Evolutionary conservation across 1,140 invertebrate genomes (phyloP).

Genomic region (Dreissena polymorpha): DNA sequence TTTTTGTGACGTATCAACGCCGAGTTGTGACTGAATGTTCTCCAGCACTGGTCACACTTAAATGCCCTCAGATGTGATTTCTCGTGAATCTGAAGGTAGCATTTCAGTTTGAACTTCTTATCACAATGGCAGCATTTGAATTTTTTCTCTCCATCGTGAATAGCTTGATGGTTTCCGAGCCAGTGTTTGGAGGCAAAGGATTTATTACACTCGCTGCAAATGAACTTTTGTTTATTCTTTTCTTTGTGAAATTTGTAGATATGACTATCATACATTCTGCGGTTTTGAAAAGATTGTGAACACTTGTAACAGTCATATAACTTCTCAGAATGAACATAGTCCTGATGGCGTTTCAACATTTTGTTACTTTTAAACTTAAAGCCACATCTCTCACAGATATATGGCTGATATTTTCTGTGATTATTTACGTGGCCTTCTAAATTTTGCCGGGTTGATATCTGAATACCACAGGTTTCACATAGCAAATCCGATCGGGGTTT

Average conservation of each 20-base stretch:
- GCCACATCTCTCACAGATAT: slow-evolving; percentile 39
- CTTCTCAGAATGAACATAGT: no score
- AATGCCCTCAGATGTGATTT: not conserved
- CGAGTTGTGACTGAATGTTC: not conserved
- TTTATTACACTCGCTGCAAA: slow-evolving; percentile 7
- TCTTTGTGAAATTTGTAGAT: no score
- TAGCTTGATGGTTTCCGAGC: no score
- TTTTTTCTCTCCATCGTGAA: not conserved
- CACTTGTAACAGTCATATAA: no score
- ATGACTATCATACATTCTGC: no score
- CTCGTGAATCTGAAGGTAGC: not conserved
- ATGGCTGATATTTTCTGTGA: slow-evolving; percentile 10
- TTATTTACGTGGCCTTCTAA: slow-evolving; percentile 31
- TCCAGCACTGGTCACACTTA: slow-evolving; percentile 14
- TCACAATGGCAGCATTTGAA: slow-evolving; percentile 1
- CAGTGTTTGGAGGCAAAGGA: not conserved
- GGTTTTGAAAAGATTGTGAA: no score
- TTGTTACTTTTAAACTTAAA: not conserved
- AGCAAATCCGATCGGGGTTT: not conserved
- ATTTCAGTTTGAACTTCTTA: slow-evolving; percentile 13
- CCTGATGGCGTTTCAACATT: not conserved
- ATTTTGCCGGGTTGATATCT: not conserved
- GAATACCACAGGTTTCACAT: slow-evolving; percentile 12
- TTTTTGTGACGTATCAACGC: slow-evolving; percentile 6
- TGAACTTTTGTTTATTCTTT: slow-evolving; percentile 10